These are phyloP conservation scores for Artemia franciscana DNA, from an alignment of 1,140 invertebrate species.

Conservation along the genomic window DNA sequence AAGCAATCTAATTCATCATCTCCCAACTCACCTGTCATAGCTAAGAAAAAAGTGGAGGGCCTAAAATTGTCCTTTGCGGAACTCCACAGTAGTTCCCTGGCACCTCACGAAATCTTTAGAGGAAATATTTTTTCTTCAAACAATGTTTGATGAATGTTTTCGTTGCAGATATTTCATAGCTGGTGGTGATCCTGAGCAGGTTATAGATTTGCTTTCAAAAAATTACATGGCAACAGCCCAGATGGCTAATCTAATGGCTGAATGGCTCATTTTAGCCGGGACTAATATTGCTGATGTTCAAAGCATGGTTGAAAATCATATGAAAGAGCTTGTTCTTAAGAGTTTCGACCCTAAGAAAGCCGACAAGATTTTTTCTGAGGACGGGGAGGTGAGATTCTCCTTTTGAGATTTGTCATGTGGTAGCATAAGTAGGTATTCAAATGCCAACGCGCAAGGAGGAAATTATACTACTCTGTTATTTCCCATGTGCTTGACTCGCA, in stretches of 20 bases:
- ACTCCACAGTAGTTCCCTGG: too few species aligned
- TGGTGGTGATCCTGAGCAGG: conserved; percentile 83
- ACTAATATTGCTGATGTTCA: conserved; percentile 86
- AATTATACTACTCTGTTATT: too few species aligned
- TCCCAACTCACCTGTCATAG: too few species aligned
- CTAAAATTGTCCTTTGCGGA: too few species aligned
- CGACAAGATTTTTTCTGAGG: conserved; percentile 92
- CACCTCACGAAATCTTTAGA: too few species aligned
- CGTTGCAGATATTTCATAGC: conserved; percentile 65
- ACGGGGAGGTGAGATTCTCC: conserved; percentile 64
- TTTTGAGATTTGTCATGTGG: background rate
- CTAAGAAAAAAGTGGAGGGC: too few species aligned
- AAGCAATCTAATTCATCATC: too few species aligned
- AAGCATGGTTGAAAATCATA: conserved; percentile 87
- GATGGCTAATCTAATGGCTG: conserved; percentile 86
- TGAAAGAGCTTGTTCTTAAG: conserved; percentile 91
- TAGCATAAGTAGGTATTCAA: too few species aligned
- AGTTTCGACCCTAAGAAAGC: conserved; percentile 97
- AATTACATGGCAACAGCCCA: conserved; percentile 92
- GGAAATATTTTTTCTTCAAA: too few species aligned
- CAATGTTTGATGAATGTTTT: too few species aligned
- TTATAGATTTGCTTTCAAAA: conserved; percentile 78
- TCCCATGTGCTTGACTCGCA: background rate
- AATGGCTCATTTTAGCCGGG: conserved; percentile 81
- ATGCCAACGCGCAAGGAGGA: conserved; percentile 3